Evolutionary conservation across 1,140 invertebrate genomes (phyloP).

Genomic region (Bradynema listronoti): DNA sequence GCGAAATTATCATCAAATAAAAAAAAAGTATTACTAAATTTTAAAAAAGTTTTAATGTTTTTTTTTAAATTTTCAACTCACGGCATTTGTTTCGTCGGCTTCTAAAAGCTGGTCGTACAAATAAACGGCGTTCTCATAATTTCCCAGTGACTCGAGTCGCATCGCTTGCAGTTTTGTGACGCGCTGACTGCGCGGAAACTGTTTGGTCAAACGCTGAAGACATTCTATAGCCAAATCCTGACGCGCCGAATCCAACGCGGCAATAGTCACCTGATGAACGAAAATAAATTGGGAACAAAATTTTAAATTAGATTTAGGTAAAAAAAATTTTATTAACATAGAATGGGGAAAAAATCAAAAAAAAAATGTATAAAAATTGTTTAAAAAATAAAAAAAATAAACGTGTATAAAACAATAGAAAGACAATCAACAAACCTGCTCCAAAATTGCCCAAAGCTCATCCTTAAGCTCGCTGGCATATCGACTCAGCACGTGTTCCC

Average conservation of each 20-base stretch:
- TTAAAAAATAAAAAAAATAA: neutral
- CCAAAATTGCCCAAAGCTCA: slow-evolving; percentile 81
- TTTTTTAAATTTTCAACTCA: no score
- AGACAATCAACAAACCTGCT: slow-evolving; percentile 64
- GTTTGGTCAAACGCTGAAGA: slow-evolving; percentile 69
- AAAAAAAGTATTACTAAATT: slow-evolving; percentile 3
- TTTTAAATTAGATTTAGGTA: neutral
- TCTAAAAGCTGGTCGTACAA: slow-evolving; percentile 80
- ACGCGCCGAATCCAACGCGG: slow-evolving; percentile 78
- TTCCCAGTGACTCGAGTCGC: slow-evolving; percentile 76
- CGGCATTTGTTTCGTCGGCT: slow-evolving; percentile 84
- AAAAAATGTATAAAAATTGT: neutral
- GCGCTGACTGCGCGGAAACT: slow-evolving; percentile 82
- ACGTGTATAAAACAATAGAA: neutral
- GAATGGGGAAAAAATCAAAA: neutral
- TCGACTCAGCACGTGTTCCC: slow-evolving; percentile 70
- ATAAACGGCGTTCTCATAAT: slow-evolving; percentile 80
- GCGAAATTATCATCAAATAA: no score
- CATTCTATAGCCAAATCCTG: slow-evolving; percentile 73
- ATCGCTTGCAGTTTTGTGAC: slow-evolving; percentile 79
- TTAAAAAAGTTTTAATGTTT: no score
- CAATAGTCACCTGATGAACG: slow-evolving; percentile 65
- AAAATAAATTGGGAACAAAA: no score
- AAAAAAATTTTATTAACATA: neutral
- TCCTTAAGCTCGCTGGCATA: slow-evolving; percentile 76